These are phyloP conservation scores for Margaritifera margaritifera DNA, from an alignment of 2,888 invertebrate species.

Conservation along the genomic window DNA sequence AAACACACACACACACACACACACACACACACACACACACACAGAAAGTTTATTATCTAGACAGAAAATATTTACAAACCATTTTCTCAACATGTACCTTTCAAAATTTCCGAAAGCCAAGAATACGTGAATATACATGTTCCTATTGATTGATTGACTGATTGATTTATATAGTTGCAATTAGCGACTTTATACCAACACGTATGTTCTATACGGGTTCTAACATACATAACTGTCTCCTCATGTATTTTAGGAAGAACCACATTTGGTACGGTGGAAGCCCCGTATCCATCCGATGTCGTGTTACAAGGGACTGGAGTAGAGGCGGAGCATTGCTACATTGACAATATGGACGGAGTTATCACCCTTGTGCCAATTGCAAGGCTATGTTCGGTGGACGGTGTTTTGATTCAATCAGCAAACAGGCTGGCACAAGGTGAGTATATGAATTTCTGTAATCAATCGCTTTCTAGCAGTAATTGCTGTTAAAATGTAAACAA, in stretches of 20 bases:
- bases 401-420: constrained; percentile 81
- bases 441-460: constrained; percentile 11
- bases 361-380: constrained; percentile 87
- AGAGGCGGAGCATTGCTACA: constrained; percentile 87
- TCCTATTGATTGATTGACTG: not conserved
- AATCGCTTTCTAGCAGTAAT: too few species aligned
- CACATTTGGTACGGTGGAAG: constrained; percentile 81
- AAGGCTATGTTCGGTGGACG: constrained; percentile 83
- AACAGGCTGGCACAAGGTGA: constrained; percentile 88
- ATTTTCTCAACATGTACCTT: too few species aligned
- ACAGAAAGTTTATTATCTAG: too few species aligned
- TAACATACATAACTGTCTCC: too few species aligned
- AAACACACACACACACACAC: too few species aligned
- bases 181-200: too few species aligned
- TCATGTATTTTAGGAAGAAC: constrained; percentile 80
- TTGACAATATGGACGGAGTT: constrained; percentile 86
- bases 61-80: too few species aligned
- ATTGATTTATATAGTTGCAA: not conserved
- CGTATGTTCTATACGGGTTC: too few species aligned
- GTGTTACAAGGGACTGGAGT: constrained; percentile 90
- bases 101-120: too few species aligned
- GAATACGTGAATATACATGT: not conserved
- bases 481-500: not conserved
- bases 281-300: constrained; percentile 82
- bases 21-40: too few species aligned